A percentile compares a stretch with the other conserved stretches of the same genome.
phyloP scores from a whole-genome alignment of 2,113 vertebrate genomes.

The Oncorhynchus keta region DNA sequence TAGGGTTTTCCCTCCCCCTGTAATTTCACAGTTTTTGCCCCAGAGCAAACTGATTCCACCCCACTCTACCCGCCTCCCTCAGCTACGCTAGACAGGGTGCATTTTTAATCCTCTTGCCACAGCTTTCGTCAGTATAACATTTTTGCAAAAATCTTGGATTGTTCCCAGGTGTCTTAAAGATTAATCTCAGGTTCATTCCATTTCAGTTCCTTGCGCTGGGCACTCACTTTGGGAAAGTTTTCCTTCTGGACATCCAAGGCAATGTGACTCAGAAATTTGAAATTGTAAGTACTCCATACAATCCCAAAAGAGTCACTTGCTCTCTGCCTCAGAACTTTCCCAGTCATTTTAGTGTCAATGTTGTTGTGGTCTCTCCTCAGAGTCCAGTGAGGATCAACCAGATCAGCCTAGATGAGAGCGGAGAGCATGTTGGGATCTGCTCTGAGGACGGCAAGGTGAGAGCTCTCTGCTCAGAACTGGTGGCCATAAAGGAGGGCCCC shows the following conservation, averaged over 20 bases:
- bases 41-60: conserved; percentile 65
- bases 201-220: conserved; percentile 94
- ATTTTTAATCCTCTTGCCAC: conserved; percentile 82
- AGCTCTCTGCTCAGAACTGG: not conserved
- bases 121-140: conserved; percentile 69
- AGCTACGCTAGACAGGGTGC: conserved; percentile 59
- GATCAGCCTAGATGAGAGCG: conserved; percentile 97
- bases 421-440: conserved; percentile 95
- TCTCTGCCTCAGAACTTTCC: not conserved
- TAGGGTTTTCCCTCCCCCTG: conserved; percentile 75
- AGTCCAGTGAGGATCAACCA: conserved; percentile 98
- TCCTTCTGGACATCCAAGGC: conserved; percentile 94
- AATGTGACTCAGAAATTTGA: conserved; percentile 97
- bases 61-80: conserved; percentile 52
- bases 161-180: conserved; percentile 38
- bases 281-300: conserved; percentile 83
- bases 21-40: conserved; percentile 81
- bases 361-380: conserved; percentile 67
- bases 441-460: conserved; percentile 98
- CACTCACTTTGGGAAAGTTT: conserved; percentile 97
- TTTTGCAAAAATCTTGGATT: conserved; percentile 45
- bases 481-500: not conserved
- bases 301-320: not conserved
- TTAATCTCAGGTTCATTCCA: conserved; percentile 31
- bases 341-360: not conserved